Percentiles rank a stretch among this genome's conserved stretches.
phyloP scores from a whole-genome alignment of 2,113 vertebrate genomes.

The Periophthalmus modestus region DNA sequence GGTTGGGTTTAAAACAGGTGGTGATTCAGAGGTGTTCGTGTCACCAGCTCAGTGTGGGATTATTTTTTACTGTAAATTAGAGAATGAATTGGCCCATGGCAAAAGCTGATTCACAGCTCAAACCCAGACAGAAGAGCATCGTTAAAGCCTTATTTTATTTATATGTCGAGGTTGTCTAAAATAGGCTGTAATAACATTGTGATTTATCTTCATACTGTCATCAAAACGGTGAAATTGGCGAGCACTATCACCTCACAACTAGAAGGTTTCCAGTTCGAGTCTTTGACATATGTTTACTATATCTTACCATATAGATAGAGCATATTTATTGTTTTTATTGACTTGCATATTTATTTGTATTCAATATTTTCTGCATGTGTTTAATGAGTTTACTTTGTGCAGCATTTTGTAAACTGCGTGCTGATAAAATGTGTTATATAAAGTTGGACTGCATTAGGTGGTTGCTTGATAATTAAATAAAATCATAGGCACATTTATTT shows the following conservation, averaged over 20 bases:
- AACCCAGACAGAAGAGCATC: neutral
- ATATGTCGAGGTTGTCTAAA: neutral
- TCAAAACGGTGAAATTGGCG: neutral
- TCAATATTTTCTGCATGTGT: too few relatives aligned
- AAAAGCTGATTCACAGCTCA: neutral
- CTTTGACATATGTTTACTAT: too few relatives aligned
- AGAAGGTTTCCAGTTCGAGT: too few relatives aligned
- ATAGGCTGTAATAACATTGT: neutral
- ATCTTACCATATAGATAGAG: too few relatives aligned
- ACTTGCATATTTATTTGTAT: too few relatives aligned
- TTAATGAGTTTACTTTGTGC: too few relatives aligned
- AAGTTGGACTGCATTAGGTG: too few relatives aligned
- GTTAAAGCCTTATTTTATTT: neutral
- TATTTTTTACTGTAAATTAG: neutral
- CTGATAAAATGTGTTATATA: too few relatives aligned
- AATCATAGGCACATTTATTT: too few relatives aligned
- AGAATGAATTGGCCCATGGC: neutral
- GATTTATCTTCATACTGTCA: neutral
- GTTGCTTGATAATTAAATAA: too few relatives aligned
- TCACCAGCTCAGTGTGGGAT: neutral
- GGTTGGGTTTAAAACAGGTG: constrained; percentile 1
- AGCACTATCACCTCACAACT: neutral
- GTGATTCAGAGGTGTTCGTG: neutral
- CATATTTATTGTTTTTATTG: too few relatives aligned
- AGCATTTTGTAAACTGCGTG: too few relatives aligned